phyloP scores from a whole-genome alignment of 2,888 invertebrate species.

The Pachycephus smyrnensis region DNA sequence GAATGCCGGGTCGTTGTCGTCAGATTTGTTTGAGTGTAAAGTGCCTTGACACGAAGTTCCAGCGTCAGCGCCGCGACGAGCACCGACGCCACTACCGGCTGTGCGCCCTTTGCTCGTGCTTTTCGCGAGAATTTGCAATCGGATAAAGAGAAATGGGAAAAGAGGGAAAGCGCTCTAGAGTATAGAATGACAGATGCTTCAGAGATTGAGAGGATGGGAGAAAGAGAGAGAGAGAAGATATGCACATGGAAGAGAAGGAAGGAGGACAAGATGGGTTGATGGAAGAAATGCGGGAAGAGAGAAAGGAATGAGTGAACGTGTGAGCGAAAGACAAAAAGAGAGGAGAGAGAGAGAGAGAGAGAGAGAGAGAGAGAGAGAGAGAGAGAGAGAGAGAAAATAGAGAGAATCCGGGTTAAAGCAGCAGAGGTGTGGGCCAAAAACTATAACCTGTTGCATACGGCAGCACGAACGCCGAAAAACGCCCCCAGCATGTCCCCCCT shows the following conservation, averaged over 20 bases:
- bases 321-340: no score
- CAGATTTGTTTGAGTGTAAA: constrained; percentile 34
- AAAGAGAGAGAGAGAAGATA: constrained; percentile 15
- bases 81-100: constrained; percentile 22
- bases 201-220: constrained; percentile 19
- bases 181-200: background rate
- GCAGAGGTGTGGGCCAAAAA: constrained; percentile 64
- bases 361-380: background rate
- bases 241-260: background rate
- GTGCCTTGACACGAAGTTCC: constrained; percentile 32
- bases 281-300: constrained; percentile 5
- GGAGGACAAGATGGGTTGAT: background rate
- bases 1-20: background rate
- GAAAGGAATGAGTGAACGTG: no score
- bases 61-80: no score
- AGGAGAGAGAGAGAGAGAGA: no score
- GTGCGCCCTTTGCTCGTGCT: constrained; percentile 35
- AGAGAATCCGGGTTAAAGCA: constrained; percentile 15
- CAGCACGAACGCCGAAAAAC: constrained; percentile 62
- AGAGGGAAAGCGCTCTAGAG: constrained; percentile 20
- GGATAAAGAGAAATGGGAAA: constrained; percentile 42
- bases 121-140: constrained; percentile 43
- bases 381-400: constrained; percentile 11
- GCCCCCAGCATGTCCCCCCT: constrained; percentile 57
- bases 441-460: constrained; percentile 65